Conservation (phyloP, 2,113 vertebrate species). For the Eubucco bourcierii region DNA sequence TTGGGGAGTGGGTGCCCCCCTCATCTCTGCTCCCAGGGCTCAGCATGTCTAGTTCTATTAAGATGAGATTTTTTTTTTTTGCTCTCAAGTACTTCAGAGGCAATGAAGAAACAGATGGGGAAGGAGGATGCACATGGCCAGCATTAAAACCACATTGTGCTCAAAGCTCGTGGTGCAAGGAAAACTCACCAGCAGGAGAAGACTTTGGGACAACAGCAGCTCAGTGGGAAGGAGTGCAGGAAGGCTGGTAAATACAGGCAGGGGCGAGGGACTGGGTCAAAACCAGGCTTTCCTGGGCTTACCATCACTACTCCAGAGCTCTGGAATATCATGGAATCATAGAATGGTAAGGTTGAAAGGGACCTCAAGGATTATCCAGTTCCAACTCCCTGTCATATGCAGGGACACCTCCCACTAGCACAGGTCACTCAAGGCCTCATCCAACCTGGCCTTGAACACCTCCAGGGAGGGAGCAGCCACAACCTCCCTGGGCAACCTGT, state of each 20-base stretch:
- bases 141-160: background rate
- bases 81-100: slow-evolving; percentile 1
- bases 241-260: background rate
- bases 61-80: background rate
- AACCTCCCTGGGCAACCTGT: too few species aligned
- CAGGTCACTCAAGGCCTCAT: too few species aligned
- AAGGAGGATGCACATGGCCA: slow-evolving; percentile 16
- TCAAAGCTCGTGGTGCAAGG: background rate
- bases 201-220: background rate
- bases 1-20: background rate
- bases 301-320: background rate
- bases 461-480: too few species aligned
- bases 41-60: background rate
- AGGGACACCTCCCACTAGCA: too few species aligned
- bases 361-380: too few species aligned
- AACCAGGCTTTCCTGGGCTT: background rate
- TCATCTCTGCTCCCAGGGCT: background rate
- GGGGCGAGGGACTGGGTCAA: background rate
- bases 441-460: too few species aligned
- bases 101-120: slow-evolving; percentile 11
- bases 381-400: too few species aligned
- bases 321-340: too few species aligned
- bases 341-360: too few species aligned
- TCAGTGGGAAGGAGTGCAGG: background rate
- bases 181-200: background rate